Base-by-base conservation (phyloP, 2,888 invertebrate species). In the Rhabditophanes sp. region DNA sequence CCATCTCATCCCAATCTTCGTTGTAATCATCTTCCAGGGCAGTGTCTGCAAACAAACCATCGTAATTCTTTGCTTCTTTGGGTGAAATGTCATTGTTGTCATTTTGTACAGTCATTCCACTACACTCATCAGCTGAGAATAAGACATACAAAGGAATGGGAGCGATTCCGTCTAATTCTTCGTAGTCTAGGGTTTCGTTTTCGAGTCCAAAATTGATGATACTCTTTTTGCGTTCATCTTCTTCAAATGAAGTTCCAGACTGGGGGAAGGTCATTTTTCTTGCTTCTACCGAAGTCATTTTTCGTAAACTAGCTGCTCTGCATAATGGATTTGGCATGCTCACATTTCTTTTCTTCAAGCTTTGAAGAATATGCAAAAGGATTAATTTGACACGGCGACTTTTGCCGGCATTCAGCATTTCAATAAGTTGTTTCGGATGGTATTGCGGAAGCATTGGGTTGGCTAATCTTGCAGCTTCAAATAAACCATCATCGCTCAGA, bases 351-450 rank as follows among this genome's bases (percentile, higher is more conserved):
- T 48, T 48, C 39, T 50, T 53, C 19, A 73, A 57, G 48, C 71
- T 83, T 68, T 84, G 78, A 19, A 93, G 85, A 34, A 99, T 74
- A 73, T 99, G 93, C 1, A 85, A 80, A 25, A 99, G 73, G 45
- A 99, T 96, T 1, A 93, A 93, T 66, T 93, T 90, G 0, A 96
- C 96, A 78, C 93, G 82, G 58, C 84, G 75, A 50, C 87, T 88
- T 70, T 88, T 90, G 3, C 96, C 96, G 33, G 88, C 90, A 70
- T 93, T 93, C 18, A 99, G 73, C 23, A 99, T 70, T 64, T 96
- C 96, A 82, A 96, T 90, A 21, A 99, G 71, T 62, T 93, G 93
- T 62, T 90, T 90, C 0, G 96, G 96, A 70, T 99, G 96, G 66
- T 96, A 99, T 62, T 99, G 96, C 0, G 96, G 96, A 39, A 96